phyloP scores from a whole-genome alignment of 2,888 invertebrate genomes.

The Aleiodes testaceus region DNA sequence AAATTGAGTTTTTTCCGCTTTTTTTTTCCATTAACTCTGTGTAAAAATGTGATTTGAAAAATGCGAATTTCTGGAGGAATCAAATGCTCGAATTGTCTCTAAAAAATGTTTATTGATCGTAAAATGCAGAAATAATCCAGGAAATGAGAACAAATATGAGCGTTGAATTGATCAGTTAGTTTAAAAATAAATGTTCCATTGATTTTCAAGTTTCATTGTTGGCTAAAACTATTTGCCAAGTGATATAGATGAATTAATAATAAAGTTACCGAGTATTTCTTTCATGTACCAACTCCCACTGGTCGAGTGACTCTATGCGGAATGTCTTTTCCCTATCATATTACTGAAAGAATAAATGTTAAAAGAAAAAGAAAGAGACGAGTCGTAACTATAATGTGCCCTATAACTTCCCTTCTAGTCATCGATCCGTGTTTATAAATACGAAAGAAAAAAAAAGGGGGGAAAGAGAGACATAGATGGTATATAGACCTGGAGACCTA shows the following conservation, averaged over 20 bases:
- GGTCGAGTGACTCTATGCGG: neutral
- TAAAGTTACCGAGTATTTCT: slow-evolving; percentile 1
- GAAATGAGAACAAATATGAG: slow-evolving; percentile 12
- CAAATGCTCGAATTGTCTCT: no score
- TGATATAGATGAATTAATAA: slow-evolving; percentile 22
- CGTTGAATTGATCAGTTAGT: neutral
- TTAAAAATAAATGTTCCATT: slow-evolving; percentile 16
- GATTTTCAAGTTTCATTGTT: slow-evolving; percentile 10
- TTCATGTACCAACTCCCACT: slow-evolving; percentile 10
- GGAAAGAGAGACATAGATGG: slow-evolving; percentile 29
- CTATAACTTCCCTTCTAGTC: slow-evolving; percentile 39
- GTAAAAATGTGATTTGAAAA: no score
- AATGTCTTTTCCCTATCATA: slow-evolving; percentile 6
- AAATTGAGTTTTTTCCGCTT: no score
- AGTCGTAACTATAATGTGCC: slow-evolving; percentile 60
- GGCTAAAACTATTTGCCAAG: slow-evolving; percentile 18
- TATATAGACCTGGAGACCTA: slow-evolving; percentile 52
- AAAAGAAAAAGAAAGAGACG: neutral
- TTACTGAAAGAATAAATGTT: slow-evolving; percentile 12
- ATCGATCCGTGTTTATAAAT: slow-evolving; percentile 65
- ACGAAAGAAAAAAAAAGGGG: slow-evolving; percentile 37
- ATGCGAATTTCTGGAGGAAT: no score
- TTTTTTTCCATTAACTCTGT: no score
- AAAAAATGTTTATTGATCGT: no score
- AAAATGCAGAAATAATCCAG: slow-evolving; percentile 1